phyloP scores from a whole-genome alignment of 2,797 vertebrate genomes.

The Mormyrops boulengeri region DNA sequence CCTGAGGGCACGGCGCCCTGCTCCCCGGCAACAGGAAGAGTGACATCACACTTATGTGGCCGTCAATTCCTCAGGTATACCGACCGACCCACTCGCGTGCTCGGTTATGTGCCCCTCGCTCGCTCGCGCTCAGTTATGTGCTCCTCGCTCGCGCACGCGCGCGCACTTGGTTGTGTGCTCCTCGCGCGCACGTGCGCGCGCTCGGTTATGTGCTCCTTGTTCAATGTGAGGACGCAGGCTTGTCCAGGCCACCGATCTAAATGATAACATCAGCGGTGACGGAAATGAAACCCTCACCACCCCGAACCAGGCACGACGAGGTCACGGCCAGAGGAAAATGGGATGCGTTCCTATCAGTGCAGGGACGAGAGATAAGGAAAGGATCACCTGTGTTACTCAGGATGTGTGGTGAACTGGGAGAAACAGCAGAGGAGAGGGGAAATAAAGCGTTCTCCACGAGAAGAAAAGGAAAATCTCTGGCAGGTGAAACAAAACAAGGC shows the following conservation, averaged over 20 bases:
- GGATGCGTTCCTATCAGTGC: neutral
- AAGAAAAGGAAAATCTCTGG: neutral
- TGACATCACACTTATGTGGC: neutral
- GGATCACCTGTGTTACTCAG: neutral
- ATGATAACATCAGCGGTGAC: neutral
- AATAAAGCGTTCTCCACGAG: neutral
- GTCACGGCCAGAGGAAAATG: neutral
- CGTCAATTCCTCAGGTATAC: neutral
- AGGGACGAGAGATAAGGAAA: neutral
- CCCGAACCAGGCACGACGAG: neutral
- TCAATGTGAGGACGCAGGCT: neutral
- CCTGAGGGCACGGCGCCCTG: neutral
- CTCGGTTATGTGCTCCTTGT: neutral
- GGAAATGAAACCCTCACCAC: neutral
- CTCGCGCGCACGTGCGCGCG: neutral
- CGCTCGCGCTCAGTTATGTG: neutral
- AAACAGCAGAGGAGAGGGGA: neutral
- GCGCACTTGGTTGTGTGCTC: neutral
- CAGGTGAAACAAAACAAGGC: neutral
- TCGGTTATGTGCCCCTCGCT: neutral
- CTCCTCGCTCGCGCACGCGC: neutral
- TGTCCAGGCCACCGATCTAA: neutral
- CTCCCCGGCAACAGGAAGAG: neutral
- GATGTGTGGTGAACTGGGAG: too few relatives aligned
- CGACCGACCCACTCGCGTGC: neutral